phyloP scores from a whole-genome alignment of 2,113 vertebrate genomes.

The Excalfactoria chinensis region DNA sequence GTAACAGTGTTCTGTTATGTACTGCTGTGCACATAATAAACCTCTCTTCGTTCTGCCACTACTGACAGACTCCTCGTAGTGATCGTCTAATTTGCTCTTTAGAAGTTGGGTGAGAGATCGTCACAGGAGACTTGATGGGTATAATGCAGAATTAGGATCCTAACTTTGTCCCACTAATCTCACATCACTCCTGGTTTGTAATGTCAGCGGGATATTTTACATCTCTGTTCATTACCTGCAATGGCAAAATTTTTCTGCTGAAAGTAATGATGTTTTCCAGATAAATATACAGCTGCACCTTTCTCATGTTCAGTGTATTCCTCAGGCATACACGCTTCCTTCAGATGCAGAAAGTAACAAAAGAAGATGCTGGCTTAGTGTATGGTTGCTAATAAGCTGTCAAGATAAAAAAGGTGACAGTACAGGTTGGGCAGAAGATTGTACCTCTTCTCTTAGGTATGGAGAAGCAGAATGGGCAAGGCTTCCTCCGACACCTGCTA shows the following conservation, averaged over 20 bases:
- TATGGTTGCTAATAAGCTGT: not conserved
- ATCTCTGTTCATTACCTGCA: not conserved
- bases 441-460: not conserved
- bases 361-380: not conserved
- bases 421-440: not conserved
- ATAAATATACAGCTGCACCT: not conserved
- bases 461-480: not conserved
- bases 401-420: not conserved
- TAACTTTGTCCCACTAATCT: not conserved
- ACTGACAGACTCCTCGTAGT: not conserved
- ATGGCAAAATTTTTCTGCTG: not conserved
- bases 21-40: constrained; percentile 23
- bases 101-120: not conserved
- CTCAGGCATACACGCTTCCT: not conserved
- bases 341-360: not conserved
- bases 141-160: not conserved
- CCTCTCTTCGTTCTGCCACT: not conserved
- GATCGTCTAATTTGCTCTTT: constrained; percentile 11
- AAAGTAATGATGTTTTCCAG: not conserved
- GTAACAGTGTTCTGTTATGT: not conserved
- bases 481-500: not conserved
- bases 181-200: not conserved
- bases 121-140: not conserved
- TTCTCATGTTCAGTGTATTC: not conserved
- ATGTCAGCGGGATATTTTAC: constrained; percentile 37